A percentile compares a stretch with the other conserved stretches of the same genome.
Evolutionary conservation across 2,113 vertebrate genomes (phyloP).

Genomic region (Hiodon alosoides): DNA sequence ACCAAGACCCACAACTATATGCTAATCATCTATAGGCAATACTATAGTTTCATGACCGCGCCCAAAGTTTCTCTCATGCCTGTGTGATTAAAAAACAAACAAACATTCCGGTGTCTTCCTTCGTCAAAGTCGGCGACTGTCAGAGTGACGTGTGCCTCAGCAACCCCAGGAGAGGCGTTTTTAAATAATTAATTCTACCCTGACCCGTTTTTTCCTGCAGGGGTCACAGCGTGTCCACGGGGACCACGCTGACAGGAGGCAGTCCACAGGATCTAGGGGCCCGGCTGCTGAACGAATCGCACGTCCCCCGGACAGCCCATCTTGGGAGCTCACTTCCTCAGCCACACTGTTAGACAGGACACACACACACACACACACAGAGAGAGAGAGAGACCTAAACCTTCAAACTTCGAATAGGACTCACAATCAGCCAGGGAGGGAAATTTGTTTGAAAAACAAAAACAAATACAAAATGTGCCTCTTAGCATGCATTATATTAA

Average conservation of each 20-base stretch:
- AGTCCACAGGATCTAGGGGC: constrained; percentile 61
- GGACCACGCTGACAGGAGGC: constrained; percentile 75
- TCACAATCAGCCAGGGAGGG: too few species aligned
- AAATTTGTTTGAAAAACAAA: constrained; percentile 3
- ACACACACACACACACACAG: not conserved
- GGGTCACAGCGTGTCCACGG: constrained; percentile 78
- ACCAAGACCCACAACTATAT: too few species aligned
- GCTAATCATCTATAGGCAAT: too few species aligned
- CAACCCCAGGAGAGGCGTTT: too few species aligned
- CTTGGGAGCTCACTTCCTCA: not conserved
- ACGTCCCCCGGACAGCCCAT: too few species aligned
- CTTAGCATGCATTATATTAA: too few species aligned
- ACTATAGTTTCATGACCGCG: too few species aligned
- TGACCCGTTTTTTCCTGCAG: constrained; percentile 81
- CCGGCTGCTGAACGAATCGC: not conserved
- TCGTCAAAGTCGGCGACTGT: not conserved
- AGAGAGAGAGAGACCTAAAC: too few species aligned
- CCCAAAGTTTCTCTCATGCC: too few species aligned
- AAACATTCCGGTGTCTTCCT: not conserved
- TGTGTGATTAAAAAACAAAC: too few species aligned
- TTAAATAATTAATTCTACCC: constrained; percentile 21
- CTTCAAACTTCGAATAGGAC: too few species aligned
- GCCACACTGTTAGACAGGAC: not conserved
- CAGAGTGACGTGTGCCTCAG: not conserved
- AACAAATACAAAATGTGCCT: constrained; percentile 10